Base-by-base conservation (phyloP, 2,113 vertebrate genomes). In the Furnarius figulus region DNA sequence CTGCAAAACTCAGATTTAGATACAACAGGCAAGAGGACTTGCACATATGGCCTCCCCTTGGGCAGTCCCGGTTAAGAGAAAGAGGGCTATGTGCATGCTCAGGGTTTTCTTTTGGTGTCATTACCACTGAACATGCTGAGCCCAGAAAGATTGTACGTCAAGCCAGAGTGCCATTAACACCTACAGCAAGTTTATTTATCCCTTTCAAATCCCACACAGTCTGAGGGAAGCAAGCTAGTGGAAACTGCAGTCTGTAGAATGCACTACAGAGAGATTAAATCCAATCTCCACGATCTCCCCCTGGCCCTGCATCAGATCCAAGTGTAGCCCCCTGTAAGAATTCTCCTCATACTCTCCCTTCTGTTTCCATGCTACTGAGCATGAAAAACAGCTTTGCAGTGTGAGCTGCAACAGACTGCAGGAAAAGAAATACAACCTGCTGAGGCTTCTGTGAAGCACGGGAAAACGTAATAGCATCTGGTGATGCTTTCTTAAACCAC, bases 301-400 rank as follows among this genome's bases (percentile, higher is more conserved):
- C 73, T 56, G 63, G 35, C n/a, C 61, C 79, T 61, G 33, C 40
- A 10, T 46, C 72, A 90, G 82, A 72, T 40, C 61, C 50, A 68
- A 0, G 0, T 0, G 0, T 27, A 70, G 65, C 3, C 5, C n/a
- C 31, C 79, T 33, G 35, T 44, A 85, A 47, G 72, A 84, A 13
- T 19, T 63, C 89, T n/a, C 37, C 82, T 95, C 63, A 39, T 37
- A 21, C 50, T 74, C 53, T 47, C 39, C 59, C 61, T 74, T 50
- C 67, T 35, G 5, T 84, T 95, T 56, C 90, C 44, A 19, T 8
- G 27, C 78, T 84, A 10, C 55, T 42, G 35, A 88, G 58, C 78
- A 46, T 49, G 81, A 95, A 44, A 91, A 93, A 94, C 16, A 52
- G 33, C 81, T 92, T 30, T 3, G 2, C 46, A 25, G 19, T 6